A percentile compares a stretch with the other conserved stretches of the same genome.
Evolutionary conservation across 2,797 vertebrate genomes (phyloP).

Genomic region (Sarcoramphus papa): DNA sequence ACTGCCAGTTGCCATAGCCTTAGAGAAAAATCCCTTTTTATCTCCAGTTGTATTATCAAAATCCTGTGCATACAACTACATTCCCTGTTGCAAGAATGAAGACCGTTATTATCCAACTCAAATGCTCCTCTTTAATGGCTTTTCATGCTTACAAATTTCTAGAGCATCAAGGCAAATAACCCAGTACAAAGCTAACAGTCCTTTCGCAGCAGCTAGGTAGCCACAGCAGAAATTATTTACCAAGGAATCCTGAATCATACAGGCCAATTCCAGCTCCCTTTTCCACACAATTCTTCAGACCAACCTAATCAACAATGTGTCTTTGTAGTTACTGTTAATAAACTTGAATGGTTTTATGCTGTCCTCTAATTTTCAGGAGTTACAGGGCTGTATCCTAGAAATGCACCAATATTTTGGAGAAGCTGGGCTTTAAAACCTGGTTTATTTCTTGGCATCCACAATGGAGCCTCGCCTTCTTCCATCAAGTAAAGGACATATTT

Average conservation of each 20-base stretch:
- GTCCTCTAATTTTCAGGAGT: neutral
- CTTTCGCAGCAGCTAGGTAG: neutral
- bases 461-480: neutral
- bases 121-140: slow-evolving; percentile 48
- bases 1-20: slow-evolving; percentile 64
- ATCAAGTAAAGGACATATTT: neutral
- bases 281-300: neutral
- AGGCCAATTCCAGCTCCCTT: neutral
- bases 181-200: neutral
- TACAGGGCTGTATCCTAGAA: neutral
- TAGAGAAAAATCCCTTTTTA: neutral
- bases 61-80: slow-evolving; percentile 33
- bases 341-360: neutral
- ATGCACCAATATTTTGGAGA: neutral
- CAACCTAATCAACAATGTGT: neutral
- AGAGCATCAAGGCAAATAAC: neutral
- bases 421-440: neutral
- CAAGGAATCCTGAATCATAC: neutral
- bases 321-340: neutral
- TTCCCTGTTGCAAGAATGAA: slow-evolving; percentile 65
- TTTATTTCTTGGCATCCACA: neutral
- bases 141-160: slow-evolving; percentile 57
- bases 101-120: slow-evolving; percentile 41
- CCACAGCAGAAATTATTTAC: neutral
- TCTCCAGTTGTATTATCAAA: fast-evolving